These are phyloP conservation scores for Hippocampus zosterae DNA, from an alignment of 2,113 vertebrate genomes.

Conservation along the genomic window DNA sequence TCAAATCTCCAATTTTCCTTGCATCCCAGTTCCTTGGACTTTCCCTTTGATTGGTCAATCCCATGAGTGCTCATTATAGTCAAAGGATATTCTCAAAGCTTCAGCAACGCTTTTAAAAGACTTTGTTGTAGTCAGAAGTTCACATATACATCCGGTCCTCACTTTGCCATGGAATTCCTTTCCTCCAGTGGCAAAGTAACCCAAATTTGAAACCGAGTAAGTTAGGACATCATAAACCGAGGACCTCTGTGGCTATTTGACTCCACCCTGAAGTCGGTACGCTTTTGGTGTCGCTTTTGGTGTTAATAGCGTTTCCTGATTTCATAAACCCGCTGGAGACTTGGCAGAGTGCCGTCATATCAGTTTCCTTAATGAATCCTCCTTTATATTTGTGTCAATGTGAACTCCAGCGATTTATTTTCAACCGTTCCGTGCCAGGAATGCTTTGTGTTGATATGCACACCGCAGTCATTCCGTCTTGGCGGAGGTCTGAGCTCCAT, in stretches of 20 bases:
- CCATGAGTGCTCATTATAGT: too few species aligned
- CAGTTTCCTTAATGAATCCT: not conserved
- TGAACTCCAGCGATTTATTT: not conserved
- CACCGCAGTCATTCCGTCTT: not conserved
- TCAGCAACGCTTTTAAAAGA: too few species aligned
- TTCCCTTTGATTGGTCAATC: not conserved
- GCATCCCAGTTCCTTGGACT: not conserved
- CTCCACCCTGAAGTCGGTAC: not conserved
- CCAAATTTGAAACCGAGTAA: not conserved
- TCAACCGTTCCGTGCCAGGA: not conserved
- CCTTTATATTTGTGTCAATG: not conserved
- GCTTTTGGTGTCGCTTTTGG: not conserved
- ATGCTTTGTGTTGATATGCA: not conserved
- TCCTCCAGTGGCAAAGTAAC: too few species aligned
- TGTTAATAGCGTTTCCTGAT: not conserved
- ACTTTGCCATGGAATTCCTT: too few species aligned
- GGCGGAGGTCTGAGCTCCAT: not conserved
- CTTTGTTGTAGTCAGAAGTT: too few species aligned
- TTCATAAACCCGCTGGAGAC: not conserved
- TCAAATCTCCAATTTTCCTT: too few species aligned
- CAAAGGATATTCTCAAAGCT: too few species aligned
- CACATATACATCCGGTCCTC: too few species aligned
- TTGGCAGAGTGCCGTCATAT: not conserved
- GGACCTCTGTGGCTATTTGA: not conserved
- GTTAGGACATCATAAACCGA: not conserved